A percentile compares a stretch with the other conserved stretches of the same genome.
Conservation (phyloP, 2,888 invertebrate genomes). For the Halictus quadricinctus region DNA sequence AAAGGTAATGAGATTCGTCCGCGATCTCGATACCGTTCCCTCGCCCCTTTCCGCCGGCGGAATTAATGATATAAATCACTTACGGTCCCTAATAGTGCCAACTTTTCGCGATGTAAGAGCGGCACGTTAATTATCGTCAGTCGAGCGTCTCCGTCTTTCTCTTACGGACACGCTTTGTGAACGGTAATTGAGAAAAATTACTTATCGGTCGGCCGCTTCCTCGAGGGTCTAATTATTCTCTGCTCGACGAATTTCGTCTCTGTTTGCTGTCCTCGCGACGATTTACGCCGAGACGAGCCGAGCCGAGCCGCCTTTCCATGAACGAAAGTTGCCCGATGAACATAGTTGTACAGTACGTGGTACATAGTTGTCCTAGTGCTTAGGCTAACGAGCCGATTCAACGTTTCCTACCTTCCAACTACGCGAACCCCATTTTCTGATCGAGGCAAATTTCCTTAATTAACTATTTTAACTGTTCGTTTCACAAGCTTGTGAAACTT, state of each 20-base stretch:
- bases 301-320: not conserved
- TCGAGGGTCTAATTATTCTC: slow-evolving; percentile 27
- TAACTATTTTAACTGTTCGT: too few species aligned
- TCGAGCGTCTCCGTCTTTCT: slow-evolving; percentile 2
- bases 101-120: slow-evolving; percentile 35
- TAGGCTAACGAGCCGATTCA: too few species aligned
- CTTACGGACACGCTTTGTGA: slow-evolving; percentile 22
- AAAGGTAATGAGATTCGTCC: slow-evolving; percentile 28
- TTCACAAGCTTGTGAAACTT: too few species aligned
- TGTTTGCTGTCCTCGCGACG: not conserved
- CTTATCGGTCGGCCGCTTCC: slow-evolving; percentile 25
- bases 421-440: too few species aligned
- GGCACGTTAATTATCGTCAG: slow-evolving; percentile 35
- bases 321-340: not conserved
- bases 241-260: not conserved
- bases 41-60: not conserved
- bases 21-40: slow-evolving; percentile 20
- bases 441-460: too few species aligned
- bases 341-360: too few species aligned
- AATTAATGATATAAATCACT: slow-evolving; percentile 53
- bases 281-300: not conserved
- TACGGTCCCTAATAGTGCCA: slow-evolving; percentile 20
- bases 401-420: too few species aligned
- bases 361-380: too few species aligned
- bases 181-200: slow-evolving; percentile 50